Conservation (phyloP, 2,797 vertebrate genomes). For the Microhierax caerulescens region DNA sequence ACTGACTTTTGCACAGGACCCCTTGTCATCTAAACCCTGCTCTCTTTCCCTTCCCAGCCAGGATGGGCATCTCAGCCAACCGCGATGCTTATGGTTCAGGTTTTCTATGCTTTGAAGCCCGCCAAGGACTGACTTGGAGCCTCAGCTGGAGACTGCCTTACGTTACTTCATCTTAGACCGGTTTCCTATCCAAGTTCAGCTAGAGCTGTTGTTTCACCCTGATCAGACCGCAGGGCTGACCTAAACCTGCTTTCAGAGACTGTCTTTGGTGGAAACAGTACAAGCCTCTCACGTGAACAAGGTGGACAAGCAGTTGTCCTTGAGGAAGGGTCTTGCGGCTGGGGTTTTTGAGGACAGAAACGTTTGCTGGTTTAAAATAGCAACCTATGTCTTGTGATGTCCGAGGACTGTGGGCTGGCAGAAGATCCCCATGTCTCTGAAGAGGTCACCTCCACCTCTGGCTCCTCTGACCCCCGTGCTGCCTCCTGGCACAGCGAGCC, state of each 20-base stretch:
- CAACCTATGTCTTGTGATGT: neutral
- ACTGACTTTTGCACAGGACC: neutral
- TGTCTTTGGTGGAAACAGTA: neutral
- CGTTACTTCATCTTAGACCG: neutral
- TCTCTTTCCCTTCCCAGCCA: neutral
- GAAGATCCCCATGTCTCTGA: neutral
- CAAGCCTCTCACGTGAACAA: neutral
- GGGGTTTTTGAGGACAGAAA: neutral
- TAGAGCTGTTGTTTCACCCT: neutral
- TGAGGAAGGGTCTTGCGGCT: neutral
- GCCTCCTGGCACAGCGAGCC: neutral
- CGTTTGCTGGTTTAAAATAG: neutral
- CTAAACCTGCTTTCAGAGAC: neutral
- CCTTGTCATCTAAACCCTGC: neutral
- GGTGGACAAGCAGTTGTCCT: neutral
- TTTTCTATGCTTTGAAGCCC: neutral
- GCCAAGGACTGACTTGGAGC: neutral
- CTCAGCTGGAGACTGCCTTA: neutral
- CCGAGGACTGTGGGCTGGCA: neutral
- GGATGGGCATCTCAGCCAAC: neutral
- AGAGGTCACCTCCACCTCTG: neutral
- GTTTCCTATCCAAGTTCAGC: neutral
- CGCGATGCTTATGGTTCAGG: neutral
- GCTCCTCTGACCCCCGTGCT: neutral
- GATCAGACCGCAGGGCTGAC: neutral